Evolutionary conservation across 2,113 vertebrate species (phyloP).

Genomic region (Myxocyprinus asiaticus): DNA sequence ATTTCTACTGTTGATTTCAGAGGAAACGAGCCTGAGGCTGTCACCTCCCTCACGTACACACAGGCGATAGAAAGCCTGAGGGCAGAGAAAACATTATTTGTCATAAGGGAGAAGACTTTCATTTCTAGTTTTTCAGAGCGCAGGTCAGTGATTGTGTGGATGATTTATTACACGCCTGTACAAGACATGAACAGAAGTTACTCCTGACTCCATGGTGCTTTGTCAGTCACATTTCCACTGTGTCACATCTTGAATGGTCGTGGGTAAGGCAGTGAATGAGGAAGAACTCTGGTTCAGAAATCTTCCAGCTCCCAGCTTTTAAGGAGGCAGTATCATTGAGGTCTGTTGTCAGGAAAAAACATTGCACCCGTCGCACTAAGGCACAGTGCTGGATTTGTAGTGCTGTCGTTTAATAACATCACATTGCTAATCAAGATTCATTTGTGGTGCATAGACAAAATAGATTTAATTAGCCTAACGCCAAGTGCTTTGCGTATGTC

Average conservation of each 20-base stretch:
- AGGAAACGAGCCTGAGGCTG: conserved; percentile 26
- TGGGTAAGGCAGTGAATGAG: conserved; percentile 57
- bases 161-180: conserved; percentile 52
- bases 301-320: conserved; percentile 73
- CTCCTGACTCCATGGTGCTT: conserved; percentile 36
- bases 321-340: conserved; percentile 43
- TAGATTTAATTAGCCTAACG: conserved; percentile 73
- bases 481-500: conserved; percentile 57
- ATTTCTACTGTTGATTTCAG: not conserved
- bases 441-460: conserved; percentile 69
- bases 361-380: conserved; percentile 23
- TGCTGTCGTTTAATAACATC: conserved; percentile 74
- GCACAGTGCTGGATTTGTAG: conserved; percentile 52
- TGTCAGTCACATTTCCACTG: conserved; percentile 29
- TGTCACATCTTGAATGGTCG: no score
- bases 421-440: conserved; percentile 74
- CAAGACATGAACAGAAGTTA: conserved; percentile 11
- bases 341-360: conserved; percentile 63
- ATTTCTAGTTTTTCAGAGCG: conserved; percentile 60
- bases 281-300: conserved; percentile 57
- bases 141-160: conserved; percentile 52
- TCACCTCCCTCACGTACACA: conserved; percentile 31
- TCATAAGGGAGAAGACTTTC: conserved; percentile 60
- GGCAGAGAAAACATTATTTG: conserved; percentile 59
- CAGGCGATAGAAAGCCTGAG: conserved; percentile 37